Base-by-base conservation (phyloP, 2,797 vertebrate species). In the Octomys mimax region DNA sequence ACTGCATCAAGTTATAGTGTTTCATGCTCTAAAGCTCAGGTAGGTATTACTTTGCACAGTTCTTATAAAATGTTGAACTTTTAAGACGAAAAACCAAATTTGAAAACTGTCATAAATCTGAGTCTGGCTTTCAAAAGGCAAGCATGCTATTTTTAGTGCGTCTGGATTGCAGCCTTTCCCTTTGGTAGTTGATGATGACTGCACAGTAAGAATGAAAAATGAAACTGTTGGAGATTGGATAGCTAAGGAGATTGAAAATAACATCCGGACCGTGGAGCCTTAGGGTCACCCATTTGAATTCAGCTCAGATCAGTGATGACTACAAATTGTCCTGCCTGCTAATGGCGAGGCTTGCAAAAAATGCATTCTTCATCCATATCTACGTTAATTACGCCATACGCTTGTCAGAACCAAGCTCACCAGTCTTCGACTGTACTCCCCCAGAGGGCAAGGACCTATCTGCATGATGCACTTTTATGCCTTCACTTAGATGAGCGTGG, bases 161-260 rank as follows among this genome's bases (percentile, higher is more conserved):
- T 97, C 97, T 89, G 94, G 95, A 95, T 97, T 93, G 94, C 93
- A 91, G 94, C 88, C 96, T 97, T 97, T 96, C 93, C 94, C 96
- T 97, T 97, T 96, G 97, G 96, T 97, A 95, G 96, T 90, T 96
- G 97, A 96, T 96, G 97, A 97, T 97, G 96, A 96, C 97, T 96
- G 95, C 96, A 97, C 96, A 96, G 96, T 97, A 97, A 97, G 97
- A 97, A 97, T 98, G 97, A 98, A 97, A 97, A 97, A 97, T 98
- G 97, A 97, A 97, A 97, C 96, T 97, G 92, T 61, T 96, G 90
- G 95, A 96, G 97, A 97, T 87, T 96, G 96, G 97, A 98, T 97
- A 71, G 96, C 96, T 80, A 94, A 97, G 80, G 91, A 97, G 95
- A 97, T 96, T 98, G 97, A 96, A 98, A 98, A 97, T 97, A 97